These are phyloP conservation scores for Coryphaenoides rupestris DNA, from an alignment of 2,113 vertebrate genomes.

Conservation along the genomic window DNA sequence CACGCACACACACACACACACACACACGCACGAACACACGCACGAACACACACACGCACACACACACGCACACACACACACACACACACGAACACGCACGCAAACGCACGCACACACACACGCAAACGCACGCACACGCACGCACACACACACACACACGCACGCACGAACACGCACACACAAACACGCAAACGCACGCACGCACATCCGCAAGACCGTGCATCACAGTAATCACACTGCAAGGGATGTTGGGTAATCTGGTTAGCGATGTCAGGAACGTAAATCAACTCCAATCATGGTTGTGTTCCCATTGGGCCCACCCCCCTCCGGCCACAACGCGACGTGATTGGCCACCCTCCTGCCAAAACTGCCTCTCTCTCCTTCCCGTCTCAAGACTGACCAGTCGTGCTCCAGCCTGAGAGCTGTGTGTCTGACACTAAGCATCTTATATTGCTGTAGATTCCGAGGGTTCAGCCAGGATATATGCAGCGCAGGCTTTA, in stretches of 20 bases:
- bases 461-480: too few relatives aligned
- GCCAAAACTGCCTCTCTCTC: constrained; percentile 24
- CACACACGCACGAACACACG: constrained; percentile 1
- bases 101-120: constrained; percentile 6
- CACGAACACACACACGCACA: neutral
- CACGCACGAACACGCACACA: constrained; percentile 15
- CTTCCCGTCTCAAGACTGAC: constrained; percentile 9
- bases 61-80: neutral
- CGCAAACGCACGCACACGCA: constrained; percentile 6
- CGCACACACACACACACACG: constrained; percentile 13
- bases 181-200: constrained; percentile 17
- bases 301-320: constrained; percentile 64
- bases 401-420: constrained; percentile 28
- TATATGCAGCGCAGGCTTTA: too few relatives aligned
- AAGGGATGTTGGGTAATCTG: constrained; percentile 74
- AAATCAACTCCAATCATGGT: constrained; percentile 77
- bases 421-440: constrained; percentile 1
- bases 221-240: constrained; percentile 72
- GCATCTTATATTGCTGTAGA: too few relatives aligned
- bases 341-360: constrained; percentile 41
- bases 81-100: constrained; percentile 4
- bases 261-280: constrained; percentile 79
- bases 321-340: constrained; percentile 24
- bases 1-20: neutral
- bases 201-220: constrained; percentile 49